phyloP scores from a whole-genome alignment of 1,140 invertebrate species.

The Amphibalanus amphitrite region DNA sequence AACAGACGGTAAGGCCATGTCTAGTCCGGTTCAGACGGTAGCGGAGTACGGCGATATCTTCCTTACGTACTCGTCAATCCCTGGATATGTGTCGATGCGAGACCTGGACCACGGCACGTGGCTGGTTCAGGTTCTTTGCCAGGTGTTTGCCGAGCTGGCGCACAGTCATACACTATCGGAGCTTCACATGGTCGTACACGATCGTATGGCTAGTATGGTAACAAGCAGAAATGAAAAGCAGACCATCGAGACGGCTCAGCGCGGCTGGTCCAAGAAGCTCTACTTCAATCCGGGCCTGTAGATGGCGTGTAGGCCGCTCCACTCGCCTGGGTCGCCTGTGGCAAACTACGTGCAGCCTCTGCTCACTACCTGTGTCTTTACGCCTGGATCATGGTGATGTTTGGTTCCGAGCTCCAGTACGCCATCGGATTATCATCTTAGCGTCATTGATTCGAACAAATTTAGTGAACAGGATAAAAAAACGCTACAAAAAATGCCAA shows the following conservation, averaged over 20 bases:
- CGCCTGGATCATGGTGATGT: too few species aligned
- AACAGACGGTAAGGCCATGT: not conserved
- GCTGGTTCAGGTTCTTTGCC: not conserved
- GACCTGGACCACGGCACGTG: not conserved
- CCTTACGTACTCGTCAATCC: not conserved
- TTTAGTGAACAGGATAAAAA: too few species aligned
- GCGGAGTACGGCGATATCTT: not conserved
- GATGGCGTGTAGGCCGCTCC: too few species aligned
- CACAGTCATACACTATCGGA: not conserved
- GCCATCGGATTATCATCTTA: too few species aligned
- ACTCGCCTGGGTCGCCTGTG: too few species aligned
- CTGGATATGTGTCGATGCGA: slow-evolving; percentile 4
- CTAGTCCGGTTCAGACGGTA: not conserved
- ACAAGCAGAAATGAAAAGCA: not conserved
- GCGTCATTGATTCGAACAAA: too few species aligned
- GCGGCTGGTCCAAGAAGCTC: too few species aligned
- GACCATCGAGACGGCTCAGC: not conserved
- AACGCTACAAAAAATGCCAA: too few species aligned
- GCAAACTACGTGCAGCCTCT: too few species aligned
- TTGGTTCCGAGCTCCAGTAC: too few species aligned
- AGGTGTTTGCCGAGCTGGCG: not conserved
- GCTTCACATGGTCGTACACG: not conserved
- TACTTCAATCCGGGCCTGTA: too few species aligned
- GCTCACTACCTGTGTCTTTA: too few species aligned
- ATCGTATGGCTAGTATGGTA: not conserved